Percentiles rank a stretch among this genome's conserved stretches.
These are phyloP conservation scores for Tetraneura akinire DNA, from an alignment of 1,140 invertebrate species.

Conservation along the genomic window DNA sequence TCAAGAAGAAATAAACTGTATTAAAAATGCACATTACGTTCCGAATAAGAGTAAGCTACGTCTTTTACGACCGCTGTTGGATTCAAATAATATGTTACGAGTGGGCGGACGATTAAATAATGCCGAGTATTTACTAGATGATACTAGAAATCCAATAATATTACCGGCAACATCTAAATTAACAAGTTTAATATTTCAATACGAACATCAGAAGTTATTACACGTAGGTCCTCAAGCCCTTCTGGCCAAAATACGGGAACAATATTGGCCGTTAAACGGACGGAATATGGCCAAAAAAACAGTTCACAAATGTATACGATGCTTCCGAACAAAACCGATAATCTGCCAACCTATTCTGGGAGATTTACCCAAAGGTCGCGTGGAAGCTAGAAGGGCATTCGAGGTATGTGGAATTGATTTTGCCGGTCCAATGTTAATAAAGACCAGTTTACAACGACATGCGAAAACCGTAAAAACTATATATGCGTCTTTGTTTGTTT, in stretches of 20 bases:
- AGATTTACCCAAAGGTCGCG: neutral
- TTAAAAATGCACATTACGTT: neutral
- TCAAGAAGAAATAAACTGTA: neutral
- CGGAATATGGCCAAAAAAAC: neutral
- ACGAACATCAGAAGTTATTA: neutral
- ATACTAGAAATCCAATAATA: neutral
- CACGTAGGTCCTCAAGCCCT: neutral
- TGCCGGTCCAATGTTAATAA: neutral
- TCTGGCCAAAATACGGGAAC: neutral
- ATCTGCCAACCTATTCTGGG: neutral
- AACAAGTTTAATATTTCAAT: neutral
- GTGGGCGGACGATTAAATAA: neutral
- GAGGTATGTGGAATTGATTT: neutral
- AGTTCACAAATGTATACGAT: neutral
- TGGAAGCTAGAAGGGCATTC: neutral
- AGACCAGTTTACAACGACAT: neutral
- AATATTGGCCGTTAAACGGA: slow-evolving; percentile 10
- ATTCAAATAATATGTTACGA: neutral
- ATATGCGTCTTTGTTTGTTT: slow-evolving; percentile 56
- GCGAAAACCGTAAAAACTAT: neutral
- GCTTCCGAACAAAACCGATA: neutral
- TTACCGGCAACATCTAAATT: neutral
- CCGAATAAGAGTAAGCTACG: neutral
- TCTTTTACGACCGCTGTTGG: neutral
- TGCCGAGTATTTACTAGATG: neutral